Evolutionary conservation across 2,888 invertebrate species (phyloP), one percentile per base, ranked within the genome.

Genomic region (Drosophila imparisetae): DNA sequence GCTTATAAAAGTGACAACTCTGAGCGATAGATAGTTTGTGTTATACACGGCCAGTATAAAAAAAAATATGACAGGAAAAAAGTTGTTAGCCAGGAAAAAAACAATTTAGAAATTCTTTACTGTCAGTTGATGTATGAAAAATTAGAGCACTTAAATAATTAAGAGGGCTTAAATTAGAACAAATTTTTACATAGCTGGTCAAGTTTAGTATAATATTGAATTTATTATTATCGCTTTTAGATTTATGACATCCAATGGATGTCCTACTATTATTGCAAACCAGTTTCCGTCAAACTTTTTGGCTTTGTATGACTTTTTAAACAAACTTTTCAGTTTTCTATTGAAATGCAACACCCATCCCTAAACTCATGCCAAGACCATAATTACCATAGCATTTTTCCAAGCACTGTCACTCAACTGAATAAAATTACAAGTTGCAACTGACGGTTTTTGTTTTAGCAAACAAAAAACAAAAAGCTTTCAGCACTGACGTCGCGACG

Each of bases 401-500:
- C 67, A 54, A 27, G 66, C 68, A 66, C 80, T 83, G 89, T 80
- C 88, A 86, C 72, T 82, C 79, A 79, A 62, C 66, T 32, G 48
- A 72, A 66, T 55, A 57, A 72, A 78, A 83, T 65, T 77, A 75
- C 84, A 55, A 77, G 70, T 55, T 75, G 63, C 52, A 70, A 72
- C 88, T 85, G 86, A 85, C 88, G 89, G 85, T 68, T 66, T 71
- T 69, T 66, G 54, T 68, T 83, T 78, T 53, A 55, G 61, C 67
- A 60, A 78, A 74, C 65, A 80, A 64, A 59, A 53, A 57, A 62
- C 62, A 64, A 55, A 55, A 58, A 38, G 58, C 54, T 76, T 66
- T 15, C 64, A 34, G 60, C 66, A 38, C 45, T 42, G 45, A 42
- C 60, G 55, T 62, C 24, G 21, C 45, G 8, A 45, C 4, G 24